phyloP scores from a whole-genome alignment of 2,888 invertebrate genomes.

The Patella pellucida region DNA sequence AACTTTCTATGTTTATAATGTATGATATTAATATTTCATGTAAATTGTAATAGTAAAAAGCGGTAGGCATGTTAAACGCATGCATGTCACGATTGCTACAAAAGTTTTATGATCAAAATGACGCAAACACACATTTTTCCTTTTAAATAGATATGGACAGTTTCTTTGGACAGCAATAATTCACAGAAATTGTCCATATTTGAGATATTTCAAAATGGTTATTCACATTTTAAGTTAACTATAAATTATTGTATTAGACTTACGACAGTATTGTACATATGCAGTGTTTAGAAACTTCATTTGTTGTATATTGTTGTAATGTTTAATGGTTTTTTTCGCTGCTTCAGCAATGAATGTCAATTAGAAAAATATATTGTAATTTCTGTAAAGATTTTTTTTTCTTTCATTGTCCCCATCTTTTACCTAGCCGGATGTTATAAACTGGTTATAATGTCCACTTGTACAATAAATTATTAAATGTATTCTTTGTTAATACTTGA shows the following conservation, averaged over 20 bases:
- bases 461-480: constrained; percentile 11
- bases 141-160: too few species aligned
- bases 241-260: not conserved
- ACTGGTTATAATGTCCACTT: constrained; percentile 2
- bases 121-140: too few species aligned
- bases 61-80: too few species aligned
- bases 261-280: not conserved
- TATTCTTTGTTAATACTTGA: not conserved
- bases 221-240: too few species aligned
- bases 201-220: too few species aligned
- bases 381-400: not conserved
- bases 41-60: too few species aligned
- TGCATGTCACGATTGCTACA: too few species aligned
- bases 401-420: not conserved
- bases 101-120: too few species aligned
- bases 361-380: not conserved
- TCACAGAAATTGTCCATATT: too few species aligned
- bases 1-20: too few species aligned
- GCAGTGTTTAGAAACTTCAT: constrained; percentile 8
- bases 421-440: not conserved
- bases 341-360: constrained; percentile 3
- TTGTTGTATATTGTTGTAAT: constrained; percentile 1
- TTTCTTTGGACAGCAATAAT: too few species aligned
- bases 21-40: too few species aligned
- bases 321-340: not conserved